Base-by-base conservation (phyloP, 2,888 invertebrate genomes). In the Microplitis manilae region DNA sequence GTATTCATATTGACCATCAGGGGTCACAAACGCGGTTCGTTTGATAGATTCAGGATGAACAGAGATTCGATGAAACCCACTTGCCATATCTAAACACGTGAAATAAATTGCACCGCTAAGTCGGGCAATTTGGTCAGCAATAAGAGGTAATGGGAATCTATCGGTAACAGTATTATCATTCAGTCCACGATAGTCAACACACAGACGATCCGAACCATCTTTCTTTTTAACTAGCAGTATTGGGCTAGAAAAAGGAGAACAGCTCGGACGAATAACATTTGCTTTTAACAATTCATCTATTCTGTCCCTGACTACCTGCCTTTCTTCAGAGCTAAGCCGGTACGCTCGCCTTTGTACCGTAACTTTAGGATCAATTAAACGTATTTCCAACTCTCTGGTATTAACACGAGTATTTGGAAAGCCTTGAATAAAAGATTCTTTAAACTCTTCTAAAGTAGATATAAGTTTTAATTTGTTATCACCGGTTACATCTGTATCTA, bases 11-110 rank as follows among this genome's bases (percentile, higher is more conserved):
- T 30, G 30, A 30, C 30, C 30, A 30, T 30, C 30, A 30, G 30
- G 30, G 9, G 78, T 79, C 1, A 80, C 75, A 69, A 80, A 80
- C 8, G 80, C 77, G 2, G 73, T 77, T 0, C 73, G 69, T 41
- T 79, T 75, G 5, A 80, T 7, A 1, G 80, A 79, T 20, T 75
- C 59, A 6, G 39, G 30, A n/a, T 79, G 60, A 50, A 80, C 64
- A 8, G 77, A 79, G 8, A 83, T 80, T 68, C 83, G 81, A 59
- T 82, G 79, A 78, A 81, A 83, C 1, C 81, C 83, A 20, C 69
- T 69, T 4, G 81, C 76, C 80, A 50, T 50, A 13, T 50, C 50
- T 9, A 50, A 50, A 50, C 50, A 50, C 13, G 13, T 50, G 2
- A 50, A 30, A 30, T 4, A 30, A 2, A 30, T 30, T 30, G 30